Evolutionary conservation across 2,888 invertebrate genomes (phyloP).

Genomic region (Melieria omissa): DNA sequence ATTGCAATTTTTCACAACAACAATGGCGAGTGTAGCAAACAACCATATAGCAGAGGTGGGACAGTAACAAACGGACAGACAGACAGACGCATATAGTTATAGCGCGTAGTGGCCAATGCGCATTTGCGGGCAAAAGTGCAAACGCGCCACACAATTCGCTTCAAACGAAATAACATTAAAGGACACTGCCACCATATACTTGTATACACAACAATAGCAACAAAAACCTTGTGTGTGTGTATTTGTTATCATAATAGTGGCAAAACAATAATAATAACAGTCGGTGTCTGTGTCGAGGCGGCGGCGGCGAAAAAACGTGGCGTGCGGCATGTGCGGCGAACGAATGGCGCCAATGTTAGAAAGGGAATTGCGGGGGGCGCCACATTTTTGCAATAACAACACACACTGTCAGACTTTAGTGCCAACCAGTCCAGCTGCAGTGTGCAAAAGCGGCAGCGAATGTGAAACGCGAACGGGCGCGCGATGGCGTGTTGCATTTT

Average conservation of each 20-base stretch:
- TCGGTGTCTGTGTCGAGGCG: not conserved
- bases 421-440: slow-evolving; percentile 36
- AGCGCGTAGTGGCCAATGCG: not conserved
- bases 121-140: slow-evolving; percentile 1
- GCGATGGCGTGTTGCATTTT: slow-evolving; percentile 40
- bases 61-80: not conserved
- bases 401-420: not conserved
- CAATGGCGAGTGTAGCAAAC: not conserved
- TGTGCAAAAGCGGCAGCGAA: slow-evolving; percentile 14
- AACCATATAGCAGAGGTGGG: not conserved
- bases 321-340: not conserved
- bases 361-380: slow-evolving; percentile 10
- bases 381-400: slow-evolving; percentile 3
- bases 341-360: not conserved
- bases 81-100: not conserved
- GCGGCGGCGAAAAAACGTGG: not conserved
- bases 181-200: not conserved
- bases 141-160: slow-evolving; percentile 4
- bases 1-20: slow-evolving; percentile 35
- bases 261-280: slow-evolving; percentile 22
- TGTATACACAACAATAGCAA: too few relatives aligned
- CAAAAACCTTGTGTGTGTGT: slow-evolving; percentile 5
- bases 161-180: not conserved
- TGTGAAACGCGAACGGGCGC: slow-evolving; percentile 2
- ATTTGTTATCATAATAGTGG: slow-evolving; percentile 16